phyloP scores from a whole-genome alignment of 2,113 vertebrate species.

The Bos indicus region DNA sequence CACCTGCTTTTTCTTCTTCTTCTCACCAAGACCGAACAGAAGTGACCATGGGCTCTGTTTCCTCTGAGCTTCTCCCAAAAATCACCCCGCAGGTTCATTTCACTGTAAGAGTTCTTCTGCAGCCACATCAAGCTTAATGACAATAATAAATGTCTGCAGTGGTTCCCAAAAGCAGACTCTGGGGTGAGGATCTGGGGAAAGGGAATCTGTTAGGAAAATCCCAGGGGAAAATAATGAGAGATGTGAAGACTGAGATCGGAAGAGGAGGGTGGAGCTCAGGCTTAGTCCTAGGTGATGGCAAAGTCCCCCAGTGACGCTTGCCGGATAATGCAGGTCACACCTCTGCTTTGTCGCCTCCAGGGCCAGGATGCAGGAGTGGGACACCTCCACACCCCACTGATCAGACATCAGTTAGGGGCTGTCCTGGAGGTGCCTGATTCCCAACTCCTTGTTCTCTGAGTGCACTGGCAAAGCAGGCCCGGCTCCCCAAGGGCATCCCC shows the following conservation, averaged over 20 bases:
- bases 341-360: neutral
- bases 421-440: neutral
- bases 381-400: rapidly evolving
- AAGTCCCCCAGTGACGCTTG: neutral
- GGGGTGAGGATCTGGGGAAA: neutral
- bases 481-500: neutral
- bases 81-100: neutral
- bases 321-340: rapidly evolving
- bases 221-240: too few relatives aligned
- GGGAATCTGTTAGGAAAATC: neutral
- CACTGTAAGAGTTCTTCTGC: neutral
- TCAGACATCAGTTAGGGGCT: neutral
- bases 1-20: neutral
- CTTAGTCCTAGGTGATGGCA: neutral
- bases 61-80: neutral
- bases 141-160: neutral
- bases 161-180: neutral
- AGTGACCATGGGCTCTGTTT: neutral
- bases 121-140: neutral
- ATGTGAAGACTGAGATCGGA: neutral
- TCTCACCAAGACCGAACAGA: neutral
- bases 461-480: neutral
- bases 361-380: neutral
- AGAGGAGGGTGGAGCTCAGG: neutral
- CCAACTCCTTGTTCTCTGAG: neutral